Conservation (phyloP, 2,113 vertebrate genomes). For the Axis porcinus region DNA sequence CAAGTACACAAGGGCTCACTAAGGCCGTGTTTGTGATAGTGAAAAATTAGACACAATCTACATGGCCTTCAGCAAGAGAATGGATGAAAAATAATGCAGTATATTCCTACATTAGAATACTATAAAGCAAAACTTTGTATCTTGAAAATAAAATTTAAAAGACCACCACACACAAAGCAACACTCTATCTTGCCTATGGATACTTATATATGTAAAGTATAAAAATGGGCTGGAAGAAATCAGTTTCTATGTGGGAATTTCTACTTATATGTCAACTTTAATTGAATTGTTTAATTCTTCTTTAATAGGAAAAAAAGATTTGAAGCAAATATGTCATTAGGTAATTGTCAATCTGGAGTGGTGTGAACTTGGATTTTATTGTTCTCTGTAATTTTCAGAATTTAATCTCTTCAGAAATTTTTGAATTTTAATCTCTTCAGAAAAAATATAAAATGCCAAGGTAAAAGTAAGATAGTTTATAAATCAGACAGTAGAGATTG, state of each 20-base stretch:
- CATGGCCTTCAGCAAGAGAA: background rate
- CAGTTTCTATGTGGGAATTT: background rate
- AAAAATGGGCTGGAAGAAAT: background rate
- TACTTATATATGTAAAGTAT: background rate
- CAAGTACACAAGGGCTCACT: background rate
- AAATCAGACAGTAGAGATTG: background rate
- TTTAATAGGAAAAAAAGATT: background rate
- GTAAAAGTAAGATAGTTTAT: background rate
- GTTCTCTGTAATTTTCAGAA: background rate
- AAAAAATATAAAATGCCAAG: background rate
- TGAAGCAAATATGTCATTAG: background rate
- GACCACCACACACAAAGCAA: background rate
- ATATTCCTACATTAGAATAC: background rate
- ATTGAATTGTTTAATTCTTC: background rate
- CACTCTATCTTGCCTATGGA: background rate
- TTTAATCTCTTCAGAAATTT: slow-evolving; percentile 6
- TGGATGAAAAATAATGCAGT: background rate
- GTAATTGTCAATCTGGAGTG: background rate
- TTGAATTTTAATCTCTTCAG: slow-evolving; percentile 23
- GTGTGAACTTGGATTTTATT: background rate
- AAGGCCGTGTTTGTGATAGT: background rate
- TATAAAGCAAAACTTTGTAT: background rate
- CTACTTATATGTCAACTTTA: background rate
- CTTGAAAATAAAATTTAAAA: background rate
- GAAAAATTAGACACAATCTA: background rate